Evolutionary conservation across 2,797 vertebrate genomes (phyloP), one percentile per base, ranked within the genome.

Genomic region (Champsocephalus gunnari): DNA sequence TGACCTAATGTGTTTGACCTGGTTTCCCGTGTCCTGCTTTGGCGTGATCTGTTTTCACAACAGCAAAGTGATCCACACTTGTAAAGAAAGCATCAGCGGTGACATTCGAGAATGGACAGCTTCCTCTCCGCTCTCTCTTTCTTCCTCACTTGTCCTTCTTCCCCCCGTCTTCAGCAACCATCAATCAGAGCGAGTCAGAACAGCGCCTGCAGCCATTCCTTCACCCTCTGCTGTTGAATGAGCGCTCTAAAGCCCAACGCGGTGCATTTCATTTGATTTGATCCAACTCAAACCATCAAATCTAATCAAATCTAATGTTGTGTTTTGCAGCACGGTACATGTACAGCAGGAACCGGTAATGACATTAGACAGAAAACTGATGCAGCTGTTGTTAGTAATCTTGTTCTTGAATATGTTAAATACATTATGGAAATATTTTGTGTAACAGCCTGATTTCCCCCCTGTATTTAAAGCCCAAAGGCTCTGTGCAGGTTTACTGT

Each of bases 271-370:
- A 87, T 91, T 88, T 81, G 79, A 89, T 91, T 88, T 89, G 77
- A 91, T 91, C 79, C 87, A 91, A 89, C 86, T 90, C 77, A 87
- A 89, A 83, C 75, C 73, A 86, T 90, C 86, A 82, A 79, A 63
- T 83, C 75, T 80, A 88, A 90, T 90, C 78, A 91, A 77, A 77
- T 86, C 58, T 72, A 85, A 81, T 79, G 76, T 65, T 75, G 66
- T 62, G 24, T 82, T 87, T 78, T 78, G 32, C 83, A 17, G 28
- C 80, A 80, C 79, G 63, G 73, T 51, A 43, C 53, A 72, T 72
- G 71, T 75, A 73, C 49, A 24, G 58, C 71, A 82, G 71, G 59
- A 80, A 83, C 76, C 32, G 1, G 50, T 90, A 84, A 90, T 81
- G 66, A 80, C 73, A 80, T 87, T 77, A 76, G 84, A 88, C 84